Evolutionary conservation across 1,140 invertebrate species (phyloP).

Genomic region (Holotrichia oblita): DNA sequence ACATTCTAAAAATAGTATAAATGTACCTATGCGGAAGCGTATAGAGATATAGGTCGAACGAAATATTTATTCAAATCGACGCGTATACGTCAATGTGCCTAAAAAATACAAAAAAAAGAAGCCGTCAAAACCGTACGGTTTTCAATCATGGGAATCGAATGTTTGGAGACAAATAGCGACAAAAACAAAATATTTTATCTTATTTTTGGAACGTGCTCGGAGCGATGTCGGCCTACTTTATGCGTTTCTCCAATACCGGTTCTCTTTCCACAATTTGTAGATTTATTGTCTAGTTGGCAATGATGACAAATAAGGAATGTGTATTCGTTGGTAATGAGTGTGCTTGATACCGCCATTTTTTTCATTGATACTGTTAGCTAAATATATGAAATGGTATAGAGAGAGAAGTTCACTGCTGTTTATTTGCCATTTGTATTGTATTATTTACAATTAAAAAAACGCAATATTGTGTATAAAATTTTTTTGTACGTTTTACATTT

Average conservation of each 20-base stretch:
- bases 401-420: no score
- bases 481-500: no score
- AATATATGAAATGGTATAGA: no score
- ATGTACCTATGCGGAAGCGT: slow-evolving; percentile 28
- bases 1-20: slow-evolving; percentile 32
- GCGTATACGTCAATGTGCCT: neutral
- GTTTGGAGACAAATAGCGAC: neutral
- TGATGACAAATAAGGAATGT: neutral
- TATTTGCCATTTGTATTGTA: no score
- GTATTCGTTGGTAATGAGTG: neutral
- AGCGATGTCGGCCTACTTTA: neutral
- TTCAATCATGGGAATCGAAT: slow-evolving; percentile 6
- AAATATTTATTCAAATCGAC: slow-evolving; percentile 34
- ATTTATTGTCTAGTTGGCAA: neutral
- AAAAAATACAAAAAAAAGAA: neutral
- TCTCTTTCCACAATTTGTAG: neutral
- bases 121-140: neutral
- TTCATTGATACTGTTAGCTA: no score
- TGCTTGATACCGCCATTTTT: neutral
- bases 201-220: slow-evolving; percentile 23
- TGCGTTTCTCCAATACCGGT: neutral
- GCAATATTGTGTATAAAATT: no score
- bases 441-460: no score
- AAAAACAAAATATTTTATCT: slow-evolving; percentile 18
- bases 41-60: neutral